Percentiles rank a stretch among this genome's conserved stretches.
These are phyloP conservation scores for Caenorhabditis sp. DNA, from an alignment of 2,888 invertebrate species.

Conservation along the genomic window DNA sequence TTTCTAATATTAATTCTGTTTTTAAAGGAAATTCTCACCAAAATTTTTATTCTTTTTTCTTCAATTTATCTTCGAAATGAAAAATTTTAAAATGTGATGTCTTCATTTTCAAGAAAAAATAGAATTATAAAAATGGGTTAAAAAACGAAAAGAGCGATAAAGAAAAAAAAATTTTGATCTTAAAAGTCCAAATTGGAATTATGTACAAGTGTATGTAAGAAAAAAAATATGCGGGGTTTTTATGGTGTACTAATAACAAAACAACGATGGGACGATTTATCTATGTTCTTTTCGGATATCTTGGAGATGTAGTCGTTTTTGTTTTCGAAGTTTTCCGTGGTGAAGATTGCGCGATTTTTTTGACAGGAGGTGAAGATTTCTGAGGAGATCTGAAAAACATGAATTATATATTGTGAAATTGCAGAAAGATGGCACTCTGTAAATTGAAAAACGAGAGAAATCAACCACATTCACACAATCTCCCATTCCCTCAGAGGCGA, in stretches of 20 bases:
- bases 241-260: no score
- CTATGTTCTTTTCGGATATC: not conserved
- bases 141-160: no score
- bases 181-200: no score
- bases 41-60: not conserved
- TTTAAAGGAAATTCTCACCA: not conserved
- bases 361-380: not conserved
- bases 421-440: no score
- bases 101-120: no score
- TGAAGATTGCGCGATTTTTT: not conserved
- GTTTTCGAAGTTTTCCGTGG: no score
- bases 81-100: not conserved
- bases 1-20: not conserved
- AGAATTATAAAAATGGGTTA: not conserved
- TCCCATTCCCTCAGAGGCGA: no score
- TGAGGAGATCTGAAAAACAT: not conserved
- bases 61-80: not conserved
- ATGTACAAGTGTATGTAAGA: no score
- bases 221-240: no score
- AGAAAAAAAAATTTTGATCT: no score
- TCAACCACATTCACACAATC: no score
- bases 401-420: not conserved
- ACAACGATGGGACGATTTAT: not conserved
- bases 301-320: not conserved
- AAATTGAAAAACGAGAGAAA: no score